Evolutionary conservation across 2,113 vertebrate genomes (phyloP), one percentile per base, ranked within the genome.

Genomic region (Carollia perspicillata): DNA sequence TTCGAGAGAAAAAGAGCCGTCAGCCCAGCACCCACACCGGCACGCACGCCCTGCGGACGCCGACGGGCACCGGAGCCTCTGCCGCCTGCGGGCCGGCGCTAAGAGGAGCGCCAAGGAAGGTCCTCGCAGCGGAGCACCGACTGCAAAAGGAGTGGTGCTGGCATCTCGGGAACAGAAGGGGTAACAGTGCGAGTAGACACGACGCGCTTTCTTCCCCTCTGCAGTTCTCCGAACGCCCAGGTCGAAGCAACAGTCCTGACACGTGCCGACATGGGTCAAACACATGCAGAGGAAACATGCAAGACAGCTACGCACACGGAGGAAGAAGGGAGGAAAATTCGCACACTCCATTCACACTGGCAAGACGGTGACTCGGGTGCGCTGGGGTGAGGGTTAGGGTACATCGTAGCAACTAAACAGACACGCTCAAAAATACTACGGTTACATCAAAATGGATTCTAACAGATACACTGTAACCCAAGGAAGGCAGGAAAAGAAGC

Each of bases 1-100:
- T 96, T 97, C 96, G 97, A 96, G 96, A 97, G 92, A 96, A 97
- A 97, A 97, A 97, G 90, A 97, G 96, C 96, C 90, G 96, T 97
- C 55, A 58, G 55, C 55, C 55, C 7, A 1, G 53, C 53, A 20
- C 53, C 53, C 6, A 20, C 53, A 22, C 4, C 6, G 53, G 53
- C 51, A 11, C 49, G 17, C 51, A 18, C 51, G 6, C 53, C 53
- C 20, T 55, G 2, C 2, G 53, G 18, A 8, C 53, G 51, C 44
- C 9, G 53, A 20, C 20, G 11, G 53, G 8, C 6, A 2, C 55
- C 7, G 2, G 55, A 8, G 55, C 22, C 55, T 58, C 55, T 72
- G 66, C 49, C 44, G 65, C 42, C 88, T n/a, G 44, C 11, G 90
- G 81, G 66, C 68, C 71, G 77, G 63, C 35, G 12, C 66, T 44